phyloP scores from a whole-genome alignment of 1,140 invertebrate genomes.

The Zaprionus nigranus region DNA sequence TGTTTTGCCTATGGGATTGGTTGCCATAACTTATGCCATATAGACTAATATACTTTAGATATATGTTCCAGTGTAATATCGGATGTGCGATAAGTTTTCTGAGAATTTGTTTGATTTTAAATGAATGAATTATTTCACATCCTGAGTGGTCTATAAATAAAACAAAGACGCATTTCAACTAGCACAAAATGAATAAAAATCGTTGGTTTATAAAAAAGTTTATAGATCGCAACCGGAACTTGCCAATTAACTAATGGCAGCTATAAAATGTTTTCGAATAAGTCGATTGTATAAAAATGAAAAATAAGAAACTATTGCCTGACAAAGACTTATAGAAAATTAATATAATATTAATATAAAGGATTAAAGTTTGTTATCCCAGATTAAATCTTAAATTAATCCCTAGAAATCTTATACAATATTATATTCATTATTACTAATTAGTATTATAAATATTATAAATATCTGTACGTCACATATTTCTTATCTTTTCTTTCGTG shows the following conservation, averaged over 20 bases:
- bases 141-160: slow-evolving; percentile 8
- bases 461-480: not conserved
- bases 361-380: no score
- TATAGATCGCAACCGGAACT: not conserved
- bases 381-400: no score
- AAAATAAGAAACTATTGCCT: no score
- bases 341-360: no score
- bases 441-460: not conserved
- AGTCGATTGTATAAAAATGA: not conserved
- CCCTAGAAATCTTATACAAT: no score
- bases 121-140: not conserved
- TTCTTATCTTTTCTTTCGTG: not conserved
- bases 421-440: no score
- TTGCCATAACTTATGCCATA: not conserved
- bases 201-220: not conserved
- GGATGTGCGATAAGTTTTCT: slow-evolving; percentile 19
- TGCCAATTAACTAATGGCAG: not conserved
- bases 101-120: slow-evolving; percentile 29
- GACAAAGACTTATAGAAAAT: no score
- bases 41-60: not conserved
- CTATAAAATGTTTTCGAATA: not conserved
- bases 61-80: not conserved
- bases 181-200: not conserved
- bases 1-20: slow-evolving; percentile 1
- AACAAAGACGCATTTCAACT: not conserved